These are phyloP conservation scores for Drosophila neonasuta DNA, from an alignment of 2,888 invertebrate species.

Conservation along the genomic window DNA sequence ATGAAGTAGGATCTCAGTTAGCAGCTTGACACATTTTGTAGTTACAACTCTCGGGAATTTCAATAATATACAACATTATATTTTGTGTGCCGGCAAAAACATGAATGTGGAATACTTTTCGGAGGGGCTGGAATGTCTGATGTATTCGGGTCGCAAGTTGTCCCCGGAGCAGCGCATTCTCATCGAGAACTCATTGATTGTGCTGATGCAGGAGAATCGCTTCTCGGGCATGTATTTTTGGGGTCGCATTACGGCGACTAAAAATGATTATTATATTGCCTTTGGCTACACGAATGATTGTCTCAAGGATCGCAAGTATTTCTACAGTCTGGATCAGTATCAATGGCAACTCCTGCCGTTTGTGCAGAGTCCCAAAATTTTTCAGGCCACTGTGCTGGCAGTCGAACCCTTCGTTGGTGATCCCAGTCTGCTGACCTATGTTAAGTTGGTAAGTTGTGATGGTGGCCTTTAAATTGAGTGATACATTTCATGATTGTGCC, in stretches of 20 bases:
- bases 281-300: conserved; percentile 90
- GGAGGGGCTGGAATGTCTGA: conserved; percentile 80
- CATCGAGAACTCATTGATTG: conserved; percentile 89
- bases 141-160: conserved; percentile 86
- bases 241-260: conserved; percentile 91
- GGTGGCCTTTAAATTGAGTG: background rate
- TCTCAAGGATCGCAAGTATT: conserved; percentile 87
- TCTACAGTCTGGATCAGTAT: conserved; percentile 89
- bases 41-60: background rate
- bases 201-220: conserved; percentile 92
- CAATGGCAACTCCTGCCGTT: conserved; percentile 86
- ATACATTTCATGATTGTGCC: background rate
- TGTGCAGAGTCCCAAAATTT: conserved; percentile 80
- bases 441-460: conserved; percentile 73
- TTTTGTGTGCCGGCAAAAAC: conserved; percentile 12
- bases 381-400: conserved; percentile 78
- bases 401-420: conserved; percentile 79
- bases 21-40: conserved; percentile 11
- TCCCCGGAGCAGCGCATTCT: conserved; percentile 88
- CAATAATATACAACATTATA: conserved; percentile 7
- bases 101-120: conserved; percentile 81
- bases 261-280: conserved; percentile 91
- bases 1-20: background rate
- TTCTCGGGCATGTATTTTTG: conserved; percentile 92
- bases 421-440: conserved; percentile 70